Evolutionary conservation across 1,140 invertebrate genomes (phyloP).

Genomic region (Steinernema khuongi): DNA sequence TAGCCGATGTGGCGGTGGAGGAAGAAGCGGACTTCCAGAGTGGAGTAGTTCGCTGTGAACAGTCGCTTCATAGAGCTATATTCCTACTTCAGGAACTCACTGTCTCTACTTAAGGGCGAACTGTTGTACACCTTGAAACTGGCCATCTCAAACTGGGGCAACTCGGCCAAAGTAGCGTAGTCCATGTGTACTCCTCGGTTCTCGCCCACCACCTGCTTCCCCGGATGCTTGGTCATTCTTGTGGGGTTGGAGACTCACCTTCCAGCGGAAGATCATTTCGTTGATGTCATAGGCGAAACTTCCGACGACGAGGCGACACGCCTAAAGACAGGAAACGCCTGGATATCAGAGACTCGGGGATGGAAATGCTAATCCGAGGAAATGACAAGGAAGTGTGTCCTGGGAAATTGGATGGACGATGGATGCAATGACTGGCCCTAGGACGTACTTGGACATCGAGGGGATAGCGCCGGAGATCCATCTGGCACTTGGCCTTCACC

Average conservation of each 20-base stretch:
- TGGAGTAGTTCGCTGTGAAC: conserved; percentile 50
- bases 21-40: conserved; percentile 60
- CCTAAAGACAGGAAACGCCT: conserved; percentile 48
- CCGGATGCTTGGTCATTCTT: not conserved
- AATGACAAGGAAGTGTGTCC: no score
- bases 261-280: conserved; percentile 28
- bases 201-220: conserved; percentile 16
- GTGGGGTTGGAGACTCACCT: not conserved
- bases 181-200: conserved; percentile 33
- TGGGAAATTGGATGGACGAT: no score
- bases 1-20: conserved; percentile 65
- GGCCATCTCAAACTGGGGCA: conserved; percentile 35
- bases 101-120: conserved; percentile 27
- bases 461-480: conserved; percentile 88
- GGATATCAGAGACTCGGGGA: not conserved
- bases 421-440: no score
- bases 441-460: conserved; percentile 74
- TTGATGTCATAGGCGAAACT: conserved; percentile 74
- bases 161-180: conserved; percentile 31
- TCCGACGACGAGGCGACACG: conserved; percentile 80
- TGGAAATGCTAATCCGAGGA: no score
- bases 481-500: conserved; percentile 89
- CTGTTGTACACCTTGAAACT: conserved; percentile 32
- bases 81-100: conserved; percentile 1
- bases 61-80: not conserved